phyloP scores from a whole-genome alignment of 2,888 invertebrate genomes.

The Leptinotarsa juncta region DNA sequence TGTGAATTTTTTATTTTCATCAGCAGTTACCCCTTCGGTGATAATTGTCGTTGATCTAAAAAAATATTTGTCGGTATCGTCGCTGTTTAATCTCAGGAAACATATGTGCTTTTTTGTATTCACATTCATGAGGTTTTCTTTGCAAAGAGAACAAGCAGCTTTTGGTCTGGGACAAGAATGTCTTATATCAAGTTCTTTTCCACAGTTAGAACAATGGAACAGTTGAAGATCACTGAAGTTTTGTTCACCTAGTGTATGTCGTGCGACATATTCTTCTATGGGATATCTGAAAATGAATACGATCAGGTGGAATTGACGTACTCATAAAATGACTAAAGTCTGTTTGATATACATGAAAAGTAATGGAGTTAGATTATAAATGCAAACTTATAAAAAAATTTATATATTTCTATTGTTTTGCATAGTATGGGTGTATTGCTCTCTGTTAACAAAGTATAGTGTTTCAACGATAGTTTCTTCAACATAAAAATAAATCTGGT shows the following conservation, averaged over 20 bases:
- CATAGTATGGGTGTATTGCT: too few species aligned
- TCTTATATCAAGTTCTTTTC: conserved; percentile 28
- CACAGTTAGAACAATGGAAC: conserved; percentile 36
- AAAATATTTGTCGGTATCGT: conserved; percentile 21
- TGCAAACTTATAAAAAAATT: too few species aligned
- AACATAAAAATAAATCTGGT: too few species aligned
- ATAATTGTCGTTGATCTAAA: neutral
- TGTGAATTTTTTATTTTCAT: neutral
- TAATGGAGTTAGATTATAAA: too few species aligned
- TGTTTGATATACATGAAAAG: neutral
- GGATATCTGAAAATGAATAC: conserved; percentile 32
- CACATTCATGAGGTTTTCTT: conserved; percentile 26
- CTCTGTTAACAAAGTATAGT: too few species aligned
- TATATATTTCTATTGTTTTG: too few species aligned
- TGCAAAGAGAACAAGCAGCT: conserved; percentile 34
- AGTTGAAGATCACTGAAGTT: conserved; percentile 19
- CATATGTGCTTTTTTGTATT: conserved; percentile 33
- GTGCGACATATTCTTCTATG: neutral
- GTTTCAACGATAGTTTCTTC: too few species aligned
- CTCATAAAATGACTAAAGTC: too few species aligned
- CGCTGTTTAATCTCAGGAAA: conserved; percentile 22
- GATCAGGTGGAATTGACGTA: conserved; percentile 2
- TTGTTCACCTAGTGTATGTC: neutral
- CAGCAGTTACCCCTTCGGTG: too few species aligned
- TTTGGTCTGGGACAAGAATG: conserved; percentile 33